A percentile compares a stretch with the other conserved stretches of the same genome.
Conservation (phyloP, 1,140 invertebrate species). For the Drosophila arawakana region DNA sequence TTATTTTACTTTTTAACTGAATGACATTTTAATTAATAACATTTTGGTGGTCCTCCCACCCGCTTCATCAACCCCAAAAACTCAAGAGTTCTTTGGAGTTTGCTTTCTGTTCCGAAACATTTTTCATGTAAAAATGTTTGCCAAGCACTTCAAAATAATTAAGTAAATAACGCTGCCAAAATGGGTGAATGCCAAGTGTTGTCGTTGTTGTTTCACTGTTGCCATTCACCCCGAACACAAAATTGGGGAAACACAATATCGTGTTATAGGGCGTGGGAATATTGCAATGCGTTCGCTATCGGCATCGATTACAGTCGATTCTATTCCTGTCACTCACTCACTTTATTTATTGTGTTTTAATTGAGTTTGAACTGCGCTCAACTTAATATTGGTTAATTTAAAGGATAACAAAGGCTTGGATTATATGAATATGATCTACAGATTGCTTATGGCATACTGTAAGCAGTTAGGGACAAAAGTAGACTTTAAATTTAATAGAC, state of each 20-base stretch:
- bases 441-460: too few relatives aligned
- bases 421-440: too few relatives aligned
- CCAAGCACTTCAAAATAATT: conserved; percentile 80
- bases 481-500: too few relatives aligned
- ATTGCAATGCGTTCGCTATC: conserved; percentile 55
- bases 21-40: conserved; percentile 84
- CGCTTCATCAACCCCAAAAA: background rate
- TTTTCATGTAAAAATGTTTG: conserved; percentile 82
- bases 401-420: too few relatives aligned
- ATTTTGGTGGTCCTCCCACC: conserved; percentile 60
- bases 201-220: conserved; percentile 23
- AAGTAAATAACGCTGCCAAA: conserved; percentile 75
- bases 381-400: background rate
- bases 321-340: conserved; percentile 12
- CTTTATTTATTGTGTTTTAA: background rate
- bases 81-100: conserved; percentile 26
- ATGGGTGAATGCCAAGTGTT: conserved; percentile 60
- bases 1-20: conserved; percentile 57
- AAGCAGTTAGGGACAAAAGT: too few relatives aligned
- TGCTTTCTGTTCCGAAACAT: conserved; percentile 64
- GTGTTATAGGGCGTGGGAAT: conserved; percentile 69
- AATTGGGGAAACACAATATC: conserved; percentile 74
- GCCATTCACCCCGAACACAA: conserved; percentile 42
- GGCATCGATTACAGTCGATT: conserved; percentile 57
- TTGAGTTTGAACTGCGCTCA: background rate